Percentiles rank a stretch among this genome's conserved stretches.
phyloP scores from a whole-genome alignment of 1,140 invertebrate genomes.

The Lysiphlebus fabarum region DNA sequence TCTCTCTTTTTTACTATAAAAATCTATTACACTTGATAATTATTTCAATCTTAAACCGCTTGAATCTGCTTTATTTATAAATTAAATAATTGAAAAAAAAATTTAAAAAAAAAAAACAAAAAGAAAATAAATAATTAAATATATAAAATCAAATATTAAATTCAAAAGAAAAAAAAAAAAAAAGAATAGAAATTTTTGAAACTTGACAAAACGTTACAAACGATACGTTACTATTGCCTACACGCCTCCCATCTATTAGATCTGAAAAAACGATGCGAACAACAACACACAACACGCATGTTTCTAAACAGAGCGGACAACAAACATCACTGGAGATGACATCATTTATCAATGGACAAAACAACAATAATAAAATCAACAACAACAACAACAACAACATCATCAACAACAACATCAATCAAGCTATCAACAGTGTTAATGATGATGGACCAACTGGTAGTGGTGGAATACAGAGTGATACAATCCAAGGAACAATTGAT shows the following conservation, averaged over 20 bases:
- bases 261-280: conserved; percentile 53
- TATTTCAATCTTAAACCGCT: conserved; percentile 7
- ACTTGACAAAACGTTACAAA: conserved; percentile 42
- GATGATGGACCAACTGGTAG: conserved; percentile 30
- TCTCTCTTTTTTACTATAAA: conserved; percentile 4
- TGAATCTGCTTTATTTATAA: conserved; percentile 24
- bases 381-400: no score
- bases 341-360: conserved; percentile 60
- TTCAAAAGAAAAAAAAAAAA: conserved; percentile 22
- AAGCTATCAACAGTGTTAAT: conserved; percentile 23
- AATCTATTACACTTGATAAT: conserved; percentile 12
- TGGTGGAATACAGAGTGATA: conserved; percentile 6
- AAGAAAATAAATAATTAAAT: conserved; percentile 16
- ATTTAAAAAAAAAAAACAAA: no score
- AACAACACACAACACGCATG: conserved; percentile 50
- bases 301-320: conserved; percentile 56
- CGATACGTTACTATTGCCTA: conserved; percentile 47
- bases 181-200: conserved; percentile 17
- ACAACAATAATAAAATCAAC: conserved; percentile 55
- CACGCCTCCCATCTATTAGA: conserved; percentile 45
- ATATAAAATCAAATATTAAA: conserved; percentile 26
- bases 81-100: conserved; percentile 20
- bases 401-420: no score
- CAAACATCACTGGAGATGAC: conserved; percentile 60
- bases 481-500: conserved; percentile 9